Percentiles rank a stretch among this genome's conserved stretches.
Conservation (phyloP, 2,888 invertebrate genomes). For the Abrostola triplasia region DNA sequence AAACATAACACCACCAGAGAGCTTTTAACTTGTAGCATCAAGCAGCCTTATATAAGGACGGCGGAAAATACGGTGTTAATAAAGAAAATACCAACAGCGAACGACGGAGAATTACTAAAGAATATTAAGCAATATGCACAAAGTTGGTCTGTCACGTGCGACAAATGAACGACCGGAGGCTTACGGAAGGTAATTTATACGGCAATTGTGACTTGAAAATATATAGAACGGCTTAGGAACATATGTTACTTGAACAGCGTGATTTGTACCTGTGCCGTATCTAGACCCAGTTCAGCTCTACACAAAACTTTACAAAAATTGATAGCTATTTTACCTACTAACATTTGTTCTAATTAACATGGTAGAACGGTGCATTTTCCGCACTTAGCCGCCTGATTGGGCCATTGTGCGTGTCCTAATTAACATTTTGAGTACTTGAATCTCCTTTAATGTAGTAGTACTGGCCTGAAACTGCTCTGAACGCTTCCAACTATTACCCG, state of each 20-base stretch:
- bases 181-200: conserved; percentile 51
- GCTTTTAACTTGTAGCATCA: neutral
- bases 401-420: too few relatives aligned
- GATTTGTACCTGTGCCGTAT: conserved; percentile 22
- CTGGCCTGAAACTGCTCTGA: too few relatives aligned
- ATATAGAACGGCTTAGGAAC: conserved; percentile 24
- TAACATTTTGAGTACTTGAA: too few relatives aligned
- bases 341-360: too few relatives aligned
- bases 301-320: neutral
- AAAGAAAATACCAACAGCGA: conserved; percentile 11
- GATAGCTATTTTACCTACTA: neutral
- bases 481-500: too few relatives aligned
- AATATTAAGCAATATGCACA: conserved; percentile 31
- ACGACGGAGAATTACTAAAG: conserved; percentile 25
- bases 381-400: too few relatives aligned
- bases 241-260: conserved; percentile 21
- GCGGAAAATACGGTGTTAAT: conserved; percentile 7
- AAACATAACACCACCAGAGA: too few relatives aligned
- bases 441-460: too few relatives aligned
- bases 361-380: too few relatives aligned
- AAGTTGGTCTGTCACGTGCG: conserved; percentile 41
- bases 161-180: conserved; percentile 43
- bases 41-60: neutral
- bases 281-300: neutral
- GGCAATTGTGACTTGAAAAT: conserved; percentile 48